A percentile compares a stretch with the other conserved stretches of the same genome.
phyloP scores from a whole-genome alignment of 2,113 vertebrate genomes.

The Protobothrops mucrosquamatus region DNA sequence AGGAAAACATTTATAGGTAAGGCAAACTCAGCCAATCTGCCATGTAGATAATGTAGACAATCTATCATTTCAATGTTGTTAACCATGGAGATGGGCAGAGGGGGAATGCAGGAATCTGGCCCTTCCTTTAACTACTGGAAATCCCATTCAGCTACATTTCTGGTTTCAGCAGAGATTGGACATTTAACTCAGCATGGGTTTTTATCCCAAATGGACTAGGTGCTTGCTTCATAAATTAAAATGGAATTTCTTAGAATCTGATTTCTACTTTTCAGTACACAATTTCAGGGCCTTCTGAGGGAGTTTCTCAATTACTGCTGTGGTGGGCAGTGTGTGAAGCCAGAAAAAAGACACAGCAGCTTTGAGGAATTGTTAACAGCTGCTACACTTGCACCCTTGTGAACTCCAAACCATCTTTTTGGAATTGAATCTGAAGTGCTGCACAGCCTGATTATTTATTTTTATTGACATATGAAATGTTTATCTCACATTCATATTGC shows the following conservation, averaged over 20 bases:
- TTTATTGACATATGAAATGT: not conserved
- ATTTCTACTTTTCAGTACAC: not conserved
- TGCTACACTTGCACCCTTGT: not conserved
- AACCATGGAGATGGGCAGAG: not conserved
- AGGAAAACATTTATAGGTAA: not conserved
- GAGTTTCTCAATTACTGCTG: not conserved
- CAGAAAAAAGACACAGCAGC: not conserved
- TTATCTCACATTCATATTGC: not conserved
- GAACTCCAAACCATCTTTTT: not conserved
- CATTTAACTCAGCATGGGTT: not conserved
- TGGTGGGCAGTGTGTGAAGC: not conserved
- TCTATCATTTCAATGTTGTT: not conserved
- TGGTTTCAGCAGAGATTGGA: not conserved
- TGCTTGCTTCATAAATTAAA: not conserved
- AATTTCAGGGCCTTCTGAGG: not conserved
- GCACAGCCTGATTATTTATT: not conserved
- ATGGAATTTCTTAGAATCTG: not conserved
- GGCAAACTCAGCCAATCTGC: not conserved
- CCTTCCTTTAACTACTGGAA: not conserved
- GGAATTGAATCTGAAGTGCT: not conserved
- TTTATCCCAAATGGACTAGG: not conserved
- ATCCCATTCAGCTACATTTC: not conserved
- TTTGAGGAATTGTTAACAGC: not conserved
- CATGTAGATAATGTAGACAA: not conserved
- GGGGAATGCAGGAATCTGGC: not conserved